Conservation (phyloP, 2,888 invertebrate genomes). For the Lithophane leautieri region DNA sequence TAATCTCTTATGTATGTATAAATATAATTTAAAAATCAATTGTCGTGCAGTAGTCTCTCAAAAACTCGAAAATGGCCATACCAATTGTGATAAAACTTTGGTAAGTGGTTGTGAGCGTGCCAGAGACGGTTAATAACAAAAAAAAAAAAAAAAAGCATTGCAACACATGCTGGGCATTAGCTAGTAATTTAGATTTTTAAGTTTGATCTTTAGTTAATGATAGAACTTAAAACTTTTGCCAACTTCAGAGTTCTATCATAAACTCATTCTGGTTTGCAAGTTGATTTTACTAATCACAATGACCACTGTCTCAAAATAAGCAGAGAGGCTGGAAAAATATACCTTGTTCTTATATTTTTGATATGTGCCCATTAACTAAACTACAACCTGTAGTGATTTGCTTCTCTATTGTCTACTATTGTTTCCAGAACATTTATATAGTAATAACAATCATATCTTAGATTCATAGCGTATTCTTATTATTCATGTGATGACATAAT, state of each 20-base stretch:
- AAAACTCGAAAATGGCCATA: no score
- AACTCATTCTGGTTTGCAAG: not conserved
- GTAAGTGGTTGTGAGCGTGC: no score
- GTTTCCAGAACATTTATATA: conserved; percentile 33
- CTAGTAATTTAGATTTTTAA: not conserved
- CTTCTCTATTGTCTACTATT: conserved; percentile 11
- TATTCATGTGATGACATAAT: conserved; percentile 21
- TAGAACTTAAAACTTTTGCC: no score
- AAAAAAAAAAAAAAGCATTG: no score
- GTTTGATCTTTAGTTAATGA: not conserved
- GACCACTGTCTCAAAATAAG: not conserved
- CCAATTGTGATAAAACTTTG: no score
- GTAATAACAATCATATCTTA: conserved; percentile 22
- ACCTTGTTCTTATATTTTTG: not conserved
- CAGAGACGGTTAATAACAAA: no score
- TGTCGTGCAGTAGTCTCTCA: no score
- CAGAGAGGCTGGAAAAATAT: no score
- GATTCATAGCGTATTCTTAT: conserved; percentile 36
- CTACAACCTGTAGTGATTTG: not conserved
- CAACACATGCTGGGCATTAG: no score
- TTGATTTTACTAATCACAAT: not conserved
- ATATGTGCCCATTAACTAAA: not conserved
- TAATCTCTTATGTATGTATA: no score
- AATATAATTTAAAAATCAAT: no score
- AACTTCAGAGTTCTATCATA: not conserved